A percentile compares a stretch with the other conserved stretches of the same genome.
Conservation (phyloP, 2,888 invertebrate genomes). For the Trachelus iudaicus region DNA sequence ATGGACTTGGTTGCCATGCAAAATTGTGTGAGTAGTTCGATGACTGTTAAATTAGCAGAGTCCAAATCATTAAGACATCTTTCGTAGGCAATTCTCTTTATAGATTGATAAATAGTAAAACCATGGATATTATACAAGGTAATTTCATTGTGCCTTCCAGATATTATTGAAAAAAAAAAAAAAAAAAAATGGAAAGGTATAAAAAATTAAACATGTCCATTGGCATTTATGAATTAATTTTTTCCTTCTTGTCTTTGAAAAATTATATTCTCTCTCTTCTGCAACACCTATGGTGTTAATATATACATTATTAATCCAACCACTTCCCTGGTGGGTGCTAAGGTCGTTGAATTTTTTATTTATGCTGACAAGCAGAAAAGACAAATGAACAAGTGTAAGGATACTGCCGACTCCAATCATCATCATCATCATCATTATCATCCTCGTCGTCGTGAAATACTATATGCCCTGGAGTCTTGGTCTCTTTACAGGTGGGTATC, state of each 20-base stretch:
- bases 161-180: neutral
- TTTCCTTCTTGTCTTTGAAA: neutral
- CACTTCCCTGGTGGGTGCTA: neutral
- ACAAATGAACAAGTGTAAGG: neutral
- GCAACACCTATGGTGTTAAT: neutral
- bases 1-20: neutral
- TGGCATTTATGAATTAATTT: neutral
- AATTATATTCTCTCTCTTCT: neutral
- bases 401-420: neutral
- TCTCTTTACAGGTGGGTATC: neutral
- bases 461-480: neutral
- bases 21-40: neutral
- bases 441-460: neutral
- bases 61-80: neutral
- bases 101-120: neutral
- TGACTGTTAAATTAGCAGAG: neutral
- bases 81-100: neutral
- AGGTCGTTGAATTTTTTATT: neutral
- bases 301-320: neutral
- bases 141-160: neutral
- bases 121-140: neutral
- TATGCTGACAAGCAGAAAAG: neutral
- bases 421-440: neutral
- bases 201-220: neutral
- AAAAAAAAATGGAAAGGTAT: neutral